These are phyloP conservation scores for Diachrysia chrysitis DNA, from an alignment of 2,888 invertebrate genomes.

Conservation along the genomic window DNA sequence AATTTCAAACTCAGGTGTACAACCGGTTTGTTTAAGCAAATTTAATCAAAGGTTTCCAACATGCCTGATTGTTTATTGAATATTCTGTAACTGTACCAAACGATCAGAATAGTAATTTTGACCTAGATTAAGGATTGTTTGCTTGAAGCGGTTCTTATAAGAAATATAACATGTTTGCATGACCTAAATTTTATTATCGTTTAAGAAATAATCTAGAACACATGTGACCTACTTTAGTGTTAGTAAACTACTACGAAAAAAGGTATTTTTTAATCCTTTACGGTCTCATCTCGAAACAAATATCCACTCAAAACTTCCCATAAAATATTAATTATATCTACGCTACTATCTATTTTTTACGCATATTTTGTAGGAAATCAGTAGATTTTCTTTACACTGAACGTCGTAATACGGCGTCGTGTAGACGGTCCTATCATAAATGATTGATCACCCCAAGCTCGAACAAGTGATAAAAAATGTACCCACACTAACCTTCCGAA, in stretches of 20 bases:
- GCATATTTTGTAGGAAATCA: conserved; percentile 25
- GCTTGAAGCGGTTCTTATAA: not conserved
- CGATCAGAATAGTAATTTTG: not conserved
- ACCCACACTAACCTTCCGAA: conserved; percentile 18
- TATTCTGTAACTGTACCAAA: not conserved
- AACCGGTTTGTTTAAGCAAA: not conserved
- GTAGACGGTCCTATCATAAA: conserved; percentile 31
- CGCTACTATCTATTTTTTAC: no score
- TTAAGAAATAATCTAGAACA: no score
- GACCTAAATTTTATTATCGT: no score
- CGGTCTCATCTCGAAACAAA: no score
- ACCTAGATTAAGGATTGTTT: not conserved
- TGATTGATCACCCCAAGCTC: conserved; percentile 50
- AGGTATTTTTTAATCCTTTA: no score
- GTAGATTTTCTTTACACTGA: conserved; percentile 21
- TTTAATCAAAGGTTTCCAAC: conserved; percentile 3
- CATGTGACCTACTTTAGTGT: no score
- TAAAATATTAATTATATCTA: not conserved
- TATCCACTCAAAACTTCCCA: no score
- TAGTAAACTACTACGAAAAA: no score
- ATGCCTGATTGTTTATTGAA: conserved; percentile 2
- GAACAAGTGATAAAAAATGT: conserved; percentile 50
- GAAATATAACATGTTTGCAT: no score
- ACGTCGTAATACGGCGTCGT: conserved; percentile 22
- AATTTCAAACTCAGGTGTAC: not conserved